These are phyloP conservation scores for Tragopan temminckii DNA, from an alignment of 2,797 vertebrate genomes.

Conservation along the genomic window DNA sequence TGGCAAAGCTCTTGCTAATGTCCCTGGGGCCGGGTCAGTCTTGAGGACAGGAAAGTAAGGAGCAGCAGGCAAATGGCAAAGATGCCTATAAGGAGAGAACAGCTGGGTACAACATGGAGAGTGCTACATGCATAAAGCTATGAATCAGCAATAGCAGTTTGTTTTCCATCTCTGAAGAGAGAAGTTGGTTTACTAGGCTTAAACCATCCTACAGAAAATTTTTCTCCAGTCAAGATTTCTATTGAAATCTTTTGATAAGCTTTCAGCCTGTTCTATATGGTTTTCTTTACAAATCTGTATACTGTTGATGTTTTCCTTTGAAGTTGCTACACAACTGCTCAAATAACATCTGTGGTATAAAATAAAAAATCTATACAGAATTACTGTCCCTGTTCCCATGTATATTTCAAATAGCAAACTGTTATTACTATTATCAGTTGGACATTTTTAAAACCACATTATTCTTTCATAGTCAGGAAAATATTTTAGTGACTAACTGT, in stretches of 20 bases:
- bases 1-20: not conserved
- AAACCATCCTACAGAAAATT: not conserved
- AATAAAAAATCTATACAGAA: not conserved
- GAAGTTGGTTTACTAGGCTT: not conserved
- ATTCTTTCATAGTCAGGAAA: constrained; percentile 70
- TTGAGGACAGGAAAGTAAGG: not conserved
- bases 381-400: not conserved
- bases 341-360: not conserved
- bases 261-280: not conserved
- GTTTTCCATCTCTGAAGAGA: not conserved
- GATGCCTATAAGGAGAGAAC: not conserved
- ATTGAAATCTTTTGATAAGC: not conserved
- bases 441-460: constrained; percentile 69
- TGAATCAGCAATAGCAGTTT: not conserved
- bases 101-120: not conserved
- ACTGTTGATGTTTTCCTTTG: not conserved
- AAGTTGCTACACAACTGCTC: not conserved
- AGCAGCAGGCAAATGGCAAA: not conserved
- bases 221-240: not conserved
- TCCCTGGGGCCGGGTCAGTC: not conserved
- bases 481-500: constrained; percentile 78
- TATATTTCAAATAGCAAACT: constrained; percentile 20
- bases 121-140: not conserved
- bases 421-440: constrained; percentile 35
- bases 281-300: not conserved